Conservation (phyloP, 2,113 vertebrate species). For the Echinops telfairi region DNA sequence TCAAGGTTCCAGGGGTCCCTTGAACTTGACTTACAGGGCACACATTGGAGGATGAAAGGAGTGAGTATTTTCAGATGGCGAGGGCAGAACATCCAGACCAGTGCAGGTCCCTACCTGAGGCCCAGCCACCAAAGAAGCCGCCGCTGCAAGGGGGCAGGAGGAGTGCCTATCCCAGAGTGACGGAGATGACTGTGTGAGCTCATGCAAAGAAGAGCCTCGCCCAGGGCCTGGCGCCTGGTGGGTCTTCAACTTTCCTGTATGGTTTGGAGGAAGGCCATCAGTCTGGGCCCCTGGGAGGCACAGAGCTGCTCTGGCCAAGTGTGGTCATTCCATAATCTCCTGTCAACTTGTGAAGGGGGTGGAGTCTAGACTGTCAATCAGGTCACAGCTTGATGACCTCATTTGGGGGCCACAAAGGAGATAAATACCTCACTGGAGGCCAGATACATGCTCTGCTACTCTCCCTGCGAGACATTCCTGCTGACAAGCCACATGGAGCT, state of each 20-base stretch:
- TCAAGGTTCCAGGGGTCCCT: fast-evolving
- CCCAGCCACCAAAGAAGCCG: background rate
- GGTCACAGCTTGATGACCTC: too few species aligned
- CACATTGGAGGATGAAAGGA: background rate
- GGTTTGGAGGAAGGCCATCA: background rate
- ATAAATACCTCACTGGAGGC: too few species aligned
- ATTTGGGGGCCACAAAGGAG: too few species aligned
- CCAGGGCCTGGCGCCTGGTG: background rate
- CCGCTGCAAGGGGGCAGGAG: background rate
- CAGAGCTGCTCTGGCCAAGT: background rate
- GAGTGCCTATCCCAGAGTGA: background rate
- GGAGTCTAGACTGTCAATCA: too few species aligned
- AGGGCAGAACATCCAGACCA: background rate
- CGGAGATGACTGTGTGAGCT: background rate
- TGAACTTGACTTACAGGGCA: background rate
- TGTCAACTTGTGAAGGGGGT: too few species aligned
- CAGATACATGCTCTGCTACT: too few species aligned
- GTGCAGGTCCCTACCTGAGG: background rate
- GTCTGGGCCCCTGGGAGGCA: background rate
- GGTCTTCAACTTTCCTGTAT: background rate
- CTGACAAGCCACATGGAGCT: too few species aligned
- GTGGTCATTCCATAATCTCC: too few species aligned
- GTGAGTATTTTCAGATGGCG: background rate
- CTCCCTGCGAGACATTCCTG: too few species aligned
- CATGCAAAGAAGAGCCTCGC: background rate